Base-by-base conservation (phyloP, 2,113 vertebrate genomes). In the Anguilla japonica region DNA sequence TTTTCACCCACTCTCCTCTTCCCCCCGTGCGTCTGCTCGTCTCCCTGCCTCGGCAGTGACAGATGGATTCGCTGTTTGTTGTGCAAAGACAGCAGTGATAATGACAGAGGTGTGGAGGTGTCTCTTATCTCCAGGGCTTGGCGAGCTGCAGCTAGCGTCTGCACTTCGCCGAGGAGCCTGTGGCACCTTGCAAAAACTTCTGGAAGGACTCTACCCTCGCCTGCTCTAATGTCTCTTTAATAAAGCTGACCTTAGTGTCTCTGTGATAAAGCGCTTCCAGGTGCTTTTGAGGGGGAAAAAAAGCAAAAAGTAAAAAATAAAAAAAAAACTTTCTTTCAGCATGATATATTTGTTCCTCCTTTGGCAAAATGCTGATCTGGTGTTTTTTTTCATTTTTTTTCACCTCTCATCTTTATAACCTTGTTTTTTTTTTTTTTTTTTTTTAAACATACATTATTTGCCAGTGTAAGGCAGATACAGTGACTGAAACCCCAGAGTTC, bases 341-440 rank as follows among this genome's bases (percentile, higher is more conserved):
- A 53, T 84, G 83, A 85, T 87, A 39, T 80, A 84, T 85, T 84
- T 84, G 63, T 79, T 87, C 82, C 50, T 87, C 43, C 86, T 87
- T 87, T 83, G 46, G 46, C 46, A 83, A 83, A 87, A 87, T 79
- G 86, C 86, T 87, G 82, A 87, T 83, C 46, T 83, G 71, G 57
- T 83, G 78, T 63, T 84, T 34, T 34, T 34, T n/a, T n/a, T n/a
- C n/a, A n/a, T n/a, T n/a, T 57, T 82, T 56, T 7, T 56, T 7
- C 50, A 53, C 26, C 56, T 81, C 43, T 83, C 82, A 29, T 87
- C 82, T 79, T 79, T 87, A 22, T 87, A 87, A 84, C 83, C 82
- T 87, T 84, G 83, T 84, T 87, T 84, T 81, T 41, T 81, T 13
- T 50, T 13, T 50, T 43, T 85, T 86, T 81, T 41, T n/a, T 43